Evolutionary conservation across 2,797 vertebrate genomes (phyloP).

Genomic region (Brachymystax lenok): DNA sequence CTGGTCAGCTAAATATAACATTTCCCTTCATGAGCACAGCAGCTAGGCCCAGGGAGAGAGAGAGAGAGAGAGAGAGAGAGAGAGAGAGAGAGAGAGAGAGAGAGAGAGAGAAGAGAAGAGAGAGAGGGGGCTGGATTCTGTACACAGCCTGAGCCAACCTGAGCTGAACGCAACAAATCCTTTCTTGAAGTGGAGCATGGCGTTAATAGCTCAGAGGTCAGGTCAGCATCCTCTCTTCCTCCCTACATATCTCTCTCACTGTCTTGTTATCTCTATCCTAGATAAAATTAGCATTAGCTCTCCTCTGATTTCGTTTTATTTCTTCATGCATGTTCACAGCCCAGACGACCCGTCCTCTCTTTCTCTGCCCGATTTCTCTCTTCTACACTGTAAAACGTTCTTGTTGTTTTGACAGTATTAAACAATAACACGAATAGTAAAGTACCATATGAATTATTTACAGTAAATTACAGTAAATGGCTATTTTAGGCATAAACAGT

Average conservation of each 20-base stretch:
- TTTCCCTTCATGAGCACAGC: conserved; percentile 55
- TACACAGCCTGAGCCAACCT: background rate
- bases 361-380: conserved; percentile 17
- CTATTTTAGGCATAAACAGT: too few relatives aligned
- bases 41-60: background rate
- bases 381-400: background rate
- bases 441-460: too few relatives aligned
- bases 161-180: background rate
- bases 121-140: background rate
- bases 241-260: conserved; percentile 1
- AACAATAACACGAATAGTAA: too few relatives aligned
- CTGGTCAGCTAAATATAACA: conserved; percentile 76
- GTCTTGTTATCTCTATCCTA: conserved; percentile 30
- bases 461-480: too few relatives aligned
- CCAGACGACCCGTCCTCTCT: conserved; percentile 23
- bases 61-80: conserved; percentile 1
- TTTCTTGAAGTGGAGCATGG: conserved; percentile 40
- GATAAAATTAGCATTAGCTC: background rate
- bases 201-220: conserved; percentile 40
- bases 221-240: conserved; percentile 14
- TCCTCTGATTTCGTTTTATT: background rate
- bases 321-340: conserved; percentile 26
- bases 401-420: too few relatives aligned
- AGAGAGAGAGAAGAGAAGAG: conserved; percentile 17
- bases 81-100: conserved; percentile 17